Conservation (phyloP, 2,888 invertebrate genomes). For the Tillus elongatus region DNA sequence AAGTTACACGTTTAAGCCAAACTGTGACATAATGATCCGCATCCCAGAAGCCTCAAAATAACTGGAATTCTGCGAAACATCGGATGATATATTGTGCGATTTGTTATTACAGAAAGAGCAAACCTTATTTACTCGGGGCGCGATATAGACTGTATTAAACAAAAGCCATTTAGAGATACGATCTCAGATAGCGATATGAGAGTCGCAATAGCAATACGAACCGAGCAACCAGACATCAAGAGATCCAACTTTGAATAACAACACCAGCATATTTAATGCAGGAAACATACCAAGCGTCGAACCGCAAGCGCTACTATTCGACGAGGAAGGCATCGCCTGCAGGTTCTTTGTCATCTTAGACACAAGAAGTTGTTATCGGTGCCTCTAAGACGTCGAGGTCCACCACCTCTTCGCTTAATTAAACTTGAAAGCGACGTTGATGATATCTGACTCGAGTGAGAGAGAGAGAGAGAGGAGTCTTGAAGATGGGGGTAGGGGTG, state of each 20-base stretch:
- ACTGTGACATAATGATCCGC: no score
- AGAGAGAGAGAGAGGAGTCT: no score
- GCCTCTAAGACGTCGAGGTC: conserved; percentile 28
- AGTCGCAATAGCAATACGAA: no score
- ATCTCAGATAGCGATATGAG: background rate
- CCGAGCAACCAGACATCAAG: background rate
- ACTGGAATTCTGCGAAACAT: no score
- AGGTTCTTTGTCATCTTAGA: conserved; percentile 25
- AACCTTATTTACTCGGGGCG: no score
- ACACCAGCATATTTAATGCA: background rate
- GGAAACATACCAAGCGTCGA: background rate
- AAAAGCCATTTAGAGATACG: background rate
- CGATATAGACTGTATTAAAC: no score
- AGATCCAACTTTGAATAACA: background rate
- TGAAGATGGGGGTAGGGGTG: no score
- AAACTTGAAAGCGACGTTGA: background rate
- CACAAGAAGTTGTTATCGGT: conserved; percentile 29
- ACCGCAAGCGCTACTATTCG: conserved; percentile 4
- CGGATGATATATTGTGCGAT: no score
- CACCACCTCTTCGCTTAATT: conserved; percentile 15
- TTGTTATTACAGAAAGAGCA: no score
- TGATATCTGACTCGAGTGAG: no score
- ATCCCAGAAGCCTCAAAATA: no score
- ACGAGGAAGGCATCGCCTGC: conserved; percentile 17
- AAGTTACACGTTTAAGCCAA: no score